phyloP scores from a whole-genome alignment of 2,113 vertebrate genomes.

The Tenebrosternarchus preto region DNA sequence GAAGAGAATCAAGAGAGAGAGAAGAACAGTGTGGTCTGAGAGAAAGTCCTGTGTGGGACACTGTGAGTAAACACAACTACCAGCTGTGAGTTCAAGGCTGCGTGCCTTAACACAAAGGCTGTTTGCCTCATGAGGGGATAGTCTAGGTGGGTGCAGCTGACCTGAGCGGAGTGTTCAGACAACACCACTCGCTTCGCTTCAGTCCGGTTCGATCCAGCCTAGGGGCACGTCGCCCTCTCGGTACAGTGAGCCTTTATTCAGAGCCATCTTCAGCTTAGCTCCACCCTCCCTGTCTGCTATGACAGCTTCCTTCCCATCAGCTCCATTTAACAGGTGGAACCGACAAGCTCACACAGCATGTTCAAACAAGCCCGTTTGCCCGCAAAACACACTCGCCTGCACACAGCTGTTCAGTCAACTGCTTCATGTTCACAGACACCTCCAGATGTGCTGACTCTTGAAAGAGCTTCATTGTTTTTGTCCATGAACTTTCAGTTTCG shows the following conservation, averaged over 20 bases:
- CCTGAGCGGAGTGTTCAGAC: background rate
- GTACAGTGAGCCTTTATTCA: background rate
- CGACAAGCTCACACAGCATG: slow-evolving; percentile 7
- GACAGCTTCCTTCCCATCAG: background rate
- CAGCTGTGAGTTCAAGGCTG: background rate
- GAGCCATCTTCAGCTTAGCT: background rate
- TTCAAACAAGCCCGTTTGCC: slow-evolving; percentile 22
- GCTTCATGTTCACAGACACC: background rate
- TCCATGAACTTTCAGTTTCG: background rate
- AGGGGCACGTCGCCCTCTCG: background rate
- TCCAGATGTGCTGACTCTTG: background rate
- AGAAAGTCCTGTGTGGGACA: background rate
- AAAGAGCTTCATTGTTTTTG: background rate
- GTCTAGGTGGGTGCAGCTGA: background rate
- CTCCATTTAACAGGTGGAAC: background rate
- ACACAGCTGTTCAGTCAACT: slow-evolving; percentile 36
- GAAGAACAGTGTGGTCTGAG: background rate
- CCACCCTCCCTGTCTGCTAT: background rate
- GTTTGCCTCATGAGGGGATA: background rate
- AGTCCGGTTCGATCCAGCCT: background rate
- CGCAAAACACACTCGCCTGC: background rate
- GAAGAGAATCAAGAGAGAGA: background rate
- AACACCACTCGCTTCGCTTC: background rate
- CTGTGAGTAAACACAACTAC: background rate
- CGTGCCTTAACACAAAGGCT: background rate